These are phyloP conservation scores for Apteryx owenii DNA, from an alignment of 2,113 vertebrate genomes.

Conservation along the genomic window DNA sequence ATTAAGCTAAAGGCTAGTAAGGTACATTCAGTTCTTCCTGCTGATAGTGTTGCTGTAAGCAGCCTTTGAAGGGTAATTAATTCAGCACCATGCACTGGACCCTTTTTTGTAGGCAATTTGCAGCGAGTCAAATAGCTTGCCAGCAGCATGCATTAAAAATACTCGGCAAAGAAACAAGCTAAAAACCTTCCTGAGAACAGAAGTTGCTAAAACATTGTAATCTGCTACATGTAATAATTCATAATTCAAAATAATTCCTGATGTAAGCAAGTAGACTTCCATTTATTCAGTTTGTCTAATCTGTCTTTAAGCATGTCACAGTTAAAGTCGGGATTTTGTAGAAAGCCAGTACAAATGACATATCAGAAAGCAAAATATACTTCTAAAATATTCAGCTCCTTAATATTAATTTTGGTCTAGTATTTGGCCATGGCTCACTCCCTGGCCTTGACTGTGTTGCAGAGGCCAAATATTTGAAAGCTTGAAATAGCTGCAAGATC, in stretches of 20 bases:
- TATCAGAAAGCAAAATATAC: background rate
- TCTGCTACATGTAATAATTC: background rate
- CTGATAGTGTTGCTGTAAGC: constrained; percentile 58
- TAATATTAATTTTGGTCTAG: background rate
- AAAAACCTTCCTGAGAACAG: constrained; percentile 22
- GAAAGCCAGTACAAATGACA: background rate
- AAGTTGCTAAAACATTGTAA: constrained; percentile 27
- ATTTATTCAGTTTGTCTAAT: background rate
- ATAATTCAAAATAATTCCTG: background rate
- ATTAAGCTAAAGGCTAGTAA: constrained; percentile 57
- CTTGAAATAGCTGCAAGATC: background rate
- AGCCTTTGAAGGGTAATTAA: constrained; percentile 71
- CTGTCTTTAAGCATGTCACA: background rate
- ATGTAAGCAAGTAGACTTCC: background rate
- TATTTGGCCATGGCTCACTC: background rate
- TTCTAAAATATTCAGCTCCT: background rate
- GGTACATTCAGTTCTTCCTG: constrained; percentile 63
- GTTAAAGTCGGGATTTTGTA: background rate
- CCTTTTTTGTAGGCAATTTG: constrained; percentile 35
- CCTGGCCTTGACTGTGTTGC: background rate
- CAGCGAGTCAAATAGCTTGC: constrained; percentile 31
- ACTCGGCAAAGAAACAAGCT: constrained; percentile 27
- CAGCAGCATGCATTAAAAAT: constrained; percentile 27
- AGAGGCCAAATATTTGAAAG: background rate
- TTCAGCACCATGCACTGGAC: constrained; percentile 59